Conservation (phyloP, 92 coral and sea anemone species). For the Epizoanthus illoricatus region DNA sequence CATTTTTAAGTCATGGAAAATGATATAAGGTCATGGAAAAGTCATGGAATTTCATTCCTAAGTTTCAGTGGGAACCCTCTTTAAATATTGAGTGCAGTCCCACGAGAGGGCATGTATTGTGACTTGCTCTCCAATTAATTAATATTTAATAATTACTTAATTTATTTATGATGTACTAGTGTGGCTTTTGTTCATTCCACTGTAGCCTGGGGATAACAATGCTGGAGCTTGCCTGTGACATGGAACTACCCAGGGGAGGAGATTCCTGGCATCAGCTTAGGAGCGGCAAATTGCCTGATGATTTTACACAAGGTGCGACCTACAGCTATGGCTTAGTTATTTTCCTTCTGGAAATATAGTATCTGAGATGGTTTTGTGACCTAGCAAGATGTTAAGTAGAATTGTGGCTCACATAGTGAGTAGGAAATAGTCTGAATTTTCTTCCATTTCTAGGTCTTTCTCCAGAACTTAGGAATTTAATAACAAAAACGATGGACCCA, state of each 20-base stretch:
- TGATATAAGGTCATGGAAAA: too few species aligned
- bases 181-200: neutral
- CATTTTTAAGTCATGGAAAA: too few species aligned
- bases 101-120: neutral
- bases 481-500: slow-evolving; percentile 87
- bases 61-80: too few species aligned
- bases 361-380: neutral
- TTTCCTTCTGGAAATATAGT: too few species aligned
- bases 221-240: slow-evolving; percentile 90
- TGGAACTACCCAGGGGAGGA: slow-evolving; percentile 94
- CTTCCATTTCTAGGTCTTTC: slow-evolving; percentile 68
- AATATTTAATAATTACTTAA: neutral
- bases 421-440: neutral
- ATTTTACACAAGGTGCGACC: slow-evolving; percentile 84
- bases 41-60: too few species aligned
- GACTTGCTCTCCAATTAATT: neutral
- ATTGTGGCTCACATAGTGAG: neutral
- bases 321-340: neutral
- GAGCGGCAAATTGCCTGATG: slow-evolving; percentile 75
- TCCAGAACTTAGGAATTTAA: slow-evolving; percentile 73
- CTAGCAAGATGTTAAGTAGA: neutral
- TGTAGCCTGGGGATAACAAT: slow-evolving; percentile 85
- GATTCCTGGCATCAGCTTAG: slow-evolving; percentile 95
- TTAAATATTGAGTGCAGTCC: neutral
- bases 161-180: neutral